Evolutionary conservation across 2,113 vertebrate species (phyloP), one percentile per base, ranked within the genome.

Genomic region (Rafetus swinhoei): DNA sequence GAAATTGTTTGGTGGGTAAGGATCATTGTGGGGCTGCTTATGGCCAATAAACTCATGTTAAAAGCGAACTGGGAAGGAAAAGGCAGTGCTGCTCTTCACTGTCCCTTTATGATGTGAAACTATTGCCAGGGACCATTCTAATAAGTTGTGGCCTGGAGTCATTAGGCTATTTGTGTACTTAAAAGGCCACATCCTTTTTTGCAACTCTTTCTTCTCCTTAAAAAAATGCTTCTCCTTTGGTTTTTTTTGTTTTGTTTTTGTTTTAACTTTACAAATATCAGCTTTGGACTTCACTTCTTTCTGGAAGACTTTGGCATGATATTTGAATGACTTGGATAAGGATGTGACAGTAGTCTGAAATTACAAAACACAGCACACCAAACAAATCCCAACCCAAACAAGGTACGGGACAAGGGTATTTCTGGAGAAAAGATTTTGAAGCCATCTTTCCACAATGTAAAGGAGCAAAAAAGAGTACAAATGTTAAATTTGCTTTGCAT

Each of bases 31-130:
- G 39, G 10, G 59, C 50, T 35, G 27, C 21, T 5, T 39, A 39
- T 22, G 82, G 80, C 13, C 85, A 88, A 7, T 9, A 69, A 91
- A 74, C 45, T 83, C 77, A n/a, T 2, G 84, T 80, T 82, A 45
- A 65, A 22, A 35, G 10, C 24, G n/a, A 57, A 81, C 69, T 54
- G 19, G 53, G 53, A 55, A 60, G 35, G 8, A 62, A 45, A n/a
- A 79, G 54, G 52, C 16, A n/a, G 29, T 8, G 72, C 50, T 65
- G 53, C 24, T 2, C 8, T n/a, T 80, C 84, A 72, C 18, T 72
- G n/a, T 15, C 16, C n/a, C 69, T 35, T 21, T 6, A 1, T n/a
- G 3, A 6, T 55, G 27, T 0, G 2, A 27, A 14, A 56, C 19
- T 11, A 10, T 59, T 79, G 32, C 57, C 53, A 45, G 0, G 8